Conservation (phyloP, 2,888 invertebrate genomes). For the Brenthis ino region DNA sequence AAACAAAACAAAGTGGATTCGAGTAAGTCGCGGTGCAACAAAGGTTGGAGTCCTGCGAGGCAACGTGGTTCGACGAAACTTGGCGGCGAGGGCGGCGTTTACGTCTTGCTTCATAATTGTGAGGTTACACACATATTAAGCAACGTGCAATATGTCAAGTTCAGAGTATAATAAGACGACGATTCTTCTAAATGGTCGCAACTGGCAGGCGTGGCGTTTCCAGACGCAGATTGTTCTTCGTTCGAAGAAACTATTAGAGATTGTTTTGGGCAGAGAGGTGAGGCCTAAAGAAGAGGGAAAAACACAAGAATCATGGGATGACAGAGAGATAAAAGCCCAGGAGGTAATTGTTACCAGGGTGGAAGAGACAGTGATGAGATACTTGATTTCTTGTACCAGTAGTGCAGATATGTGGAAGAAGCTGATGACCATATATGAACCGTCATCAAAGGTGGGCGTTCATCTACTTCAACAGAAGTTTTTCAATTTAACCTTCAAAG, state of each 20-base stretch:
- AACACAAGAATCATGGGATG: conserved; percentile 35
- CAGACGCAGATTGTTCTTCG: conserved; percentile 3
- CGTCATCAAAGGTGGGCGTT: conserved; percentile 43
- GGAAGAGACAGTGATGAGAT: conserved; percentile 42
- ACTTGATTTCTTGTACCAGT: conserved; percentile 43
- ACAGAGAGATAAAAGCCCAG: conserved; percentile 26
- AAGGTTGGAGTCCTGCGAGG: conserved; percentile 1
- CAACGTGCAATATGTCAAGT: conserved; percentile 1
- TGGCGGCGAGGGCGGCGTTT: neutral
- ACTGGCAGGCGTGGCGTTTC: conserved; percentile 1
- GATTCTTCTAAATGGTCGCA: conserved; percentile 1
- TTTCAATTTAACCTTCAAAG: conserved; percentile 23
- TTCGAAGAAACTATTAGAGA: conserved; percentile 12
- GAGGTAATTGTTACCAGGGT: conserved; percentile 23
- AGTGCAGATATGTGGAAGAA: conserved; percentile 48
- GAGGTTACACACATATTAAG: neutral
- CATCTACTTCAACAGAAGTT: conserved; percentile 49
- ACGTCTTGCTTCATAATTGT: neutral
- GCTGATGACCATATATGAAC: conserved; percentile 41
- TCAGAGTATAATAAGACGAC: conserved; percentile 1
- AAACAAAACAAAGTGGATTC: too few relatives aligned
- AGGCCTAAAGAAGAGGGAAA: conserved; percentile 5
- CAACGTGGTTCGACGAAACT: neutral
- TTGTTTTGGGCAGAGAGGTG: neutral
- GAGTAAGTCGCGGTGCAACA: neutral